A percentile compares a stretch with the other conserved stretches of the same genome.
These are phyloP conservation scores for Rissa tridactyla DNA, from an alignment of 2,113 vertebrate species.

Conservation along the genomic window DNA sequence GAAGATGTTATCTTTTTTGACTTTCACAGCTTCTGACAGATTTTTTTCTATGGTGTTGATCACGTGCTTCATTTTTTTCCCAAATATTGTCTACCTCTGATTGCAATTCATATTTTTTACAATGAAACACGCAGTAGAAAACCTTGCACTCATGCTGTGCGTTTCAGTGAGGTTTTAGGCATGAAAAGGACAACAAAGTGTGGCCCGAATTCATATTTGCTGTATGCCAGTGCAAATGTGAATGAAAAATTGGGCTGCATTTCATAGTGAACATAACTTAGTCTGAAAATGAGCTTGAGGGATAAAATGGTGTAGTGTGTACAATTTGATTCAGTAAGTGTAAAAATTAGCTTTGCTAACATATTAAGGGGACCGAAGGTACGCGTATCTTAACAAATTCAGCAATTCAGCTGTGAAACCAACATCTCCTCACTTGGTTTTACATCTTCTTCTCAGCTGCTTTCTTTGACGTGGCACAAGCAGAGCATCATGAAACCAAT, in stretches of 20 bases:
- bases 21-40: neutral
- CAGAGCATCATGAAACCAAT: neutral
- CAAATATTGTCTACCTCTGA: neutral
- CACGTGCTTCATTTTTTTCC: neutral
- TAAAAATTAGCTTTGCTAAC: slow-evolving; percentile 34
- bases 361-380: neutral
- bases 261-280: neutral
- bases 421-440: slow-evolving; percentile 13
- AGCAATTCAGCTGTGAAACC: slow-evolving; percentile 18
- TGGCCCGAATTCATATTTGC: neutral
- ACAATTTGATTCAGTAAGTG: slow-evolving; percentile 10
- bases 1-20: neutral
- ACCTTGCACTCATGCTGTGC: neutral
- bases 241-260: neutral
- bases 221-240: neutral
- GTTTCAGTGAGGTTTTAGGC: neutral
- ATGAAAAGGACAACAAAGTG: neutral
- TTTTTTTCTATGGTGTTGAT: neutral
- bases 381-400: neutral
- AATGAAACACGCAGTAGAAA: neutral
- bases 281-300: neutral
- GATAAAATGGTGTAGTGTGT: neutral
- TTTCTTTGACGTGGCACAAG: fast-evolving
- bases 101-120: neutral
- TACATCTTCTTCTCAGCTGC: neutral